Evolutionary conservation across 2,113 vertebrate genomes (phyloP), one percentile per base, ranked within the genome.

Genomic region (Brachionichthys hirsutus): DNA sequence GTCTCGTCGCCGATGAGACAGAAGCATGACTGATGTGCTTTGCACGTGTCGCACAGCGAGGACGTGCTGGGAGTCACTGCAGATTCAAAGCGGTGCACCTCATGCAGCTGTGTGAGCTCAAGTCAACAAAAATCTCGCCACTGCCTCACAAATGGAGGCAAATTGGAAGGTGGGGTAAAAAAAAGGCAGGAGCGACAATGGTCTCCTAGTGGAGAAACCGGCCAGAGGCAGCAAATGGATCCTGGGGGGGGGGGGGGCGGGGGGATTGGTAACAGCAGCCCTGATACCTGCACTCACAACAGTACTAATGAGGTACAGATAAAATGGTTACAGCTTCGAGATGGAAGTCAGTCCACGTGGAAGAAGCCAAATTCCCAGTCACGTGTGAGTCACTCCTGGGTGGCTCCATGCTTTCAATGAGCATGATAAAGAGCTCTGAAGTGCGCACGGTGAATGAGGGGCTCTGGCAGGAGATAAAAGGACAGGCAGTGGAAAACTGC

Each of bases 381-480:
- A 12, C n/a, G 60, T 36, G 64, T 22, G 52, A 67, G 63, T 56
- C 66, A 65, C 50, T 73, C 55, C 61, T 40, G 16, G 54, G 62
- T 15, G 12, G 66, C 65, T 63, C 65, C 13, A 54, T 20, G 43
- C 81, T 87, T 85, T 80, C 81, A 85, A 78, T 80, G 69, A 78
- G 69, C 74, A 85, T 79, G 78, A 78, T 77, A 80, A 86, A 78
- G 62, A 75, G 73, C 50, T 69, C 34, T 9, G 44, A 56, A 68
- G 70, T 74, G 66, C 82, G 70, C 59, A 60, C 62, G 62, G 73
- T 17, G 62, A 75, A 80, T 34, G 57, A 77, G 56, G 68, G 71
- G 74, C 67, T 85, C 68, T 78, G 67, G 60, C 60, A 52, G 9
- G 60, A 80, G 80, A 86, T 78, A 78, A 86, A n/a, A 85, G 75